A percentile compares a stretch with the other conserved stretches of the same genome.
These are phyloP conservation scores for Hipparchia semele DNA, from an alignment of 2,888 invertebrate genomes.

Conservation along the genomic window DNA sequence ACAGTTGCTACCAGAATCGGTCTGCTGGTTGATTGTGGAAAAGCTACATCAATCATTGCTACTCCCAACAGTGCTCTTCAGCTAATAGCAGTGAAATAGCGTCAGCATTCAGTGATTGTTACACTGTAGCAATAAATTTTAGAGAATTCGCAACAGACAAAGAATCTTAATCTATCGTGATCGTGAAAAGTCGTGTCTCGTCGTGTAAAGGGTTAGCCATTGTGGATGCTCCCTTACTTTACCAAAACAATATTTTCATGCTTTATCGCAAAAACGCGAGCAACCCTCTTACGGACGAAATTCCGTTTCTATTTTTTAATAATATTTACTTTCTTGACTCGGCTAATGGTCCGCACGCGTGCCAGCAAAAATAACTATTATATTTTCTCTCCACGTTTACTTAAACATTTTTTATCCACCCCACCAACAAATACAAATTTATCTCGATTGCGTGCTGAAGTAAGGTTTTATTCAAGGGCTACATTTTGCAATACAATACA, in stretches of 20 bases:
- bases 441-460: conserved; percentile 5
- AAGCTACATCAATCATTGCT: too few relatives aligned
- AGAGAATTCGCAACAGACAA: too few relatives aligned
- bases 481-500: conserved; percentile 6
- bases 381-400: not conserved
- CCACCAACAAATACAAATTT: conserved; percentile 7
- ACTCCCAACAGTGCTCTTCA: too few relatives aligned
- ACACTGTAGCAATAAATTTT: too few relatives aligned
- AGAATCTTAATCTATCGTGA: too few relatives aligned
- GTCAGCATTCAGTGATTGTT: too few relatives aligned
- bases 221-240: not conserved
- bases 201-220: too few relatives aligned
- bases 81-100: too few relatives aligned
- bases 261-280: not conserved
- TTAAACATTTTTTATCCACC: conserved; percentile 5
- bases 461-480: conserved; percentile 1
- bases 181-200: too few relatives aligned
- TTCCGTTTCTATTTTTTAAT: conserved; percentile 6
- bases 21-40: too few relatives aligned
- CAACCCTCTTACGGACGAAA: not conserved
- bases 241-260: not conserved
- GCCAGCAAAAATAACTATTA: conserved; percentile 6
- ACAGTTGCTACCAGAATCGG: too few relatives aligned
- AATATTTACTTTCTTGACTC: conserved; percentile 11
- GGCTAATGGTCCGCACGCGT: not conserved